Evolutionary conservation across 2,888 invertebrate genomes (phyloP).

Genomic region (Fissipunctia ypsillon): DNA sequence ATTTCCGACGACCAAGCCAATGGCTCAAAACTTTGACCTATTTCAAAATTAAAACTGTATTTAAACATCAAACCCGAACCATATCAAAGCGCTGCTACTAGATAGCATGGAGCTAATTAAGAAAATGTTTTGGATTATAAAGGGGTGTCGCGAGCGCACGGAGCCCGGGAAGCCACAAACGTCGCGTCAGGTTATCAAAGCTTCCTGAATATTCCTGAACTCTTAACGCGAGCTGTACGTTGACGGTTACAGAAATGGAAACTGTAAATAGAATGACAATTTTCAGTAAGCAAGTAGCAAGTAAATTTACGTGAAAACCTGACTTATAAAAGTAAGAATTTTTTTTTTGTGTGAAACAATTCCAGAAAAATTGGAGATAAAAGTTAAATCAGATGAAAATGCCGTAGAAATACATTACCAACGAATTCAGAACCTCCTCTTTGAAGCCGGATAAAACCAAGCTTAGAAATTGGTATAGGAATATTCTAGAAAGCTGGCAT

Average conservation of each 20-base stretch:
- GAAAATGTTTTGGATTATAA: slow-evolving; percentile 35
- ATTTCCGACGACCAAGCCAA: not conserved
- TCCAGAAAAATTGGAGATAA: too few species aligned
- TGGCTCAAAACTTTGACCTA: not conserved
- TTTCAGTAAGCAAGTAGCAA: not conserved
- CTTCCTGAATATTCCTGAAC: slow-evolving; percentile 10
- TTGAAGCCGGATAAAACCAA: slow-evolving; percentile 19
- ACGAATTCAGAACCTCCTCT: slow-evolving; percentile 13
- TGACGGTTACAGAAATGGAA: not conserved
- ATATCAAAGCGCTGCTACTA: slow-evolving; percentile 28
- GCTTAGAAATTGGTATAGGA: slow-evolving; percentile 42
- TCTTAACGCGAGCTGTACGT: slow-evolving; percentile 19
- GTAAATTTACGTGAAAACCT: not conserved
- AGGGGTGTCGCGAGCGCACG: not conserved
- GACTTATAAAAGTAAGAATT: not conserved
- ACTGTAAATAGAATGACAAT: slow-evolving; percentile 1
- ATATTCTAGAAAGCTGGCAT: slow-evolving; percentile 44
- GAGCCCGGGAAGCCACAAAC: slow-evolving; percentile 28
- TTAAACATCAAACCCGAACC: slow-evolving; percentile 19
- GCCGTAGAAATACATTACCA: not conserved
- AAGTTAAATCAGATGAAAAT: not conserved
- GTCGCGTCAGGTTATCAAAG: slow-evolving; percentile 38
- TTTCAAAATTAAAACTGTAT: slow-evolving; percentile 38
- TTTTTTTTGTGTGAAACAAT: too few species aligned
- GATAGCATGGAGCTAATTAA: slow-evolving; percentile 46